phyloP scores from a whole-genome alignment of 2,113 vertebrate genomes.

The Pagrus major region DNA sequence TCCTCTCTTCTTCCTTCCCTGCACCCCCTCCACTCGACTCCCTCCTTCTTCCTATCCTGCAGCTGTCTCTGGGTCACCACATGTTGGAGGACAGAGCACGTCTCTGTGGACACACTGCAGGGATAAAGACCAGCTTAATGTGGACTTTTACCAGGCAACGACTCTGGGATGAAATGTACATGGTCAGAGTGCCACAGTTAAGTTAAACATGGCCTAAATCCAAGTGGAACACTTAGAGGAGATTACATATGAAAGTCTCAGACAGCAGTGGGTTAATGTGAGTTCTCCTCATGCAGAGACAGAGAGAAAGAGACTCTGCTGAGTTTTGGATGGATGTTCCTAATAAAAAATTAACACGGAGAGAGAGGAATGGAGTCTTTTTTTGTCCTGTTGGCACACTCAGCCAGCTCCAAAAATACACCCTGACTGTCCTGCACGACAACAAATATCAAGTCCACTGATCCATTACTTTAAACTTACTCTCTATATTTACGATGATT shows the following conservation, averaged over 20 bases:
- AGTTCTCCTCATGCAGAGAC: not conserved
- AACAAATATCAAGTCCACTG: not conserved
- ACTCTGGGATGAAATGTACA: slow-evolving; percentile 22
- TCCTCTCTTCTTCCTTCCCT: slow-evolving; percentile 57
- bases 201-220: slow-evolving; percentile 34
- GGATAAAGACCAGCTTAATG: slow-evolving; percentile 47
- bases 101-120: slow-evolving; percentile 52
- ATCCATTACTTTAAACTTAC: not conserved
- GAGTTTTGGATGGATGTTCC: slow-evolving; percentile 22
- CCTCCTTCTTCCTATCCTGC: slow-evolving; percentile 57
- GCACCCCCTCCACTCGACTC: not conserved
- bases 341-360: slow-evolving; percentile 51
- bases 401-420: slow-evolving; percentile 50
- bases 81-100: slow-evolving; percentile 70
- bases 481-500: slow-evolving; percentile 14
- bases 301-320: not conserved
- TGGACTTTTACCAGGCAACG: slow-evolving; percentile 35
- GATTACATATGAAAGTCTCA: slow-evolving; percentile 19
- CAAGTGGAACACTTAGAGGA: slow-evolving; percentile 43
- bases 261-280: slow-evolving; percentile 26
- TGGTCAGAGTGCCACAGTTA: not conserved
- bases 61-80: slow-evolving; percentile 78
- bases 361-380: slow-evolving; percentile 34
- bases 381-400: slow-evolving; percentile 38
- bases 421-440: not conserved